phyloP scores from a whole-genome alignment of 2,113 vertebrate genomes.

The Grantiella picta region DNA sequence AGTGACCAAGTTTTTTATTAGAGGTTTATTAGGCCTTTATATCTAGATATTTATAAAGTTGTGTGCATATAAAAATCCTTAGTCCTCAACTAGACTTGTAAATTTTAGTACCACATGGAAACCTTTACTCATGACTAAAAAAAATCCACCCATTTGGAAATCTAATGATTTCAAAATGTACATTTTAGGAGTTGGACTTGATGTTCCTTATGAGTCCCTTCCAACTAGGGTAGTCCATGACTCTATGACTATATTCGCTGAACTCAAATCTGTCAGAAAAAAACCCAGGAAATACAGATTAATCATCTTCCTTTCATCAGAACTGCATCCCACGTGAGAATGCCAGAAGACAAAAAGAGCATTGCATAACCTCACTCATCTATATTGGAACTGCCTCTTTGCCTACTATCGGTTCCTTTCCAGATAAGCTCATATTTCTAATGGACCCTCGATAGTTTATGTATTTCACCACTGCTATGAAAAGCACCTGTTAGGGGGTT shows the following conservation, averaged over 20 bases:
- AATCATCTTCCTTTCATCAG: background rate
- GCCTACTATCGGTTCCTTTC: background rate
- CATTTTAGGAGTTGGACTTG: background rate
- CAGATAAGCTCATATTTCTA: background rate
- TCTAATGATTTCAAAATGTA: background rate
- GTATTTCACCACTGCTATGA: background rate
- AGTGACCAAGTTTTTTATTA: background rate
- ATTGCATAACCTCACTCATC: accelerated
- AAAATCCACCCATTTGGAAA: background rate
- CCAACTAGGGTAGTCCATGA: background rate
- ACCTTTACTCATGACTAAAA: background rate
- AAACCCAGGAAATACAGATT: background rate
- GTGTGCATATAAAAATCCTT: background rate
- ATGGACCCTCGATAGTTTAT: background rate
- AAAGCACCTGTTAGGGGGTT: background rate
- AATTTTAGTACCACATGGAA: background rate
- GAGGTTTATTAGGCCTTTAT: background rate
- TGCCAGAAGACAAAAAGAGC: background rate
- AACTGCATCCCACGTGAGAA: background rate
- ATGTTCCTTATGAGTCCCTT: background rate
- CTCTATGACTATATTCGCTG: background rate
- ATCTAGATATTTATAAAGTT: background rate
- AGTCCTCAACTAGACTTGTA: background rate
- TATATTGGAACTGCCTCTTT: background rate
- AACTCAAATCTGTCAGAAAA: background rate